A percentile compares a stretch with the other conserved stretches of the same genome.
phyloP scores from a whole-genome alignment of 2,888 invertebrate genomes.

The Stenurella melanura region DNA sequence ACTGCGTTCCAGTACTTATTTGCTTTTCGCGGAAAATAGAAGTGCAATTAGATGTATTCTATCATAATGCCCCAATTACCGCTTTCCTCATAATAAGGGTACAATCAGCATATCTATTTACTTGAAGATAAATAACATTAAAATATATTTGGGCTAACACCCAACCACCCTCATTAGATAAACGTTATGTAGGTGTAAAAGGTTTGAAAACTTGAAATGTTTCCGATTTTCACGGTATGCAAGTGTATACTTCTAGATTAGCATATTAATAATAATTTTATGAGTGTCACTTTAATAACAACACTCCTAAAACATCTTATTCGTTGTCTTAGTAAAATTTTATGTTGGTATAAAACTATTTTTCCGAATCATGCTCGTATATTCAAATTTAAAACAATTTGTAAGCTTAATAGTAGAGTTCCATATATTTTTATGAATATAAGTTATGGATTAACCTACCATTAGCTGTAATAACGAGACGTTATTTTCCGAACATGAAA shows the following conservation, averaged over 20 bases:
- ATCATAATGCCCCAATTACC: too few relatives aligned
- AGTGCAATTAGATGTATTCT: too few relatives aligned
- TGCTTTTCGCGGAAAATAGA: too few relatives aligned
- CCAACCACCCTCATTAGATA: neutral
- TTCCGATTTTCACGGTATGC: too few relatives aligned
- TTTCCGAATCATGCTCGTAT: constrained; percentile 46
- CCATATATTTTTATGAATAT: constrained; percentile 52
- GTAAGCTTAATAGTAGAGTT: constrained; percentile 47
- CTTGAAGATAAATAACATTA: too few relatives aligned
- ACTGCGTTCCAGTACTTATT: too few relatives aligned
- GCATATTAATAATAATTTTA: constrained; percentile 21
- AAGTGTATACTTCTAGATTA: neutral
- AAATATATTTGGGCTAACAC: too few relatives aligned
- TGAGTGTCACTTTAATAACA: constrained; percentile 18
- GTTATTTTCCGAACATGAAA: constrained; percentile 53
- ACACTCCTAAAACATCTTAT: constrained; percentile 27
- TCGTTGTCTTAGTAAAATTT: constrained; percentile 52
- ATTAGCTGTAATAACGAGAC: constrained; percentile 57
- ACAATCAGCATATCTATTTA: too few relatives aligned
- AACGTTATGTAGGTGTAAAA: neutral
- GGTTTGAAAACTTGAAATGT: too few relatives aligned
- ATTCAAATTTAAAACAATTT: constrained; percentile 58
- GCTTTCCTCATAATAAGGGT: too few relatives aligned
- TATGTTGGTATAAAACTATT: constrained; percentile 49
- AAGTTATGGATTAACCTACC: constrained; percentile 55